Evolutionary conservation across 2,888 invertebrate species (phyloP), one percentile per base, ranked within the genome.

Genomic region (Lucinisca nassula): DNA sequence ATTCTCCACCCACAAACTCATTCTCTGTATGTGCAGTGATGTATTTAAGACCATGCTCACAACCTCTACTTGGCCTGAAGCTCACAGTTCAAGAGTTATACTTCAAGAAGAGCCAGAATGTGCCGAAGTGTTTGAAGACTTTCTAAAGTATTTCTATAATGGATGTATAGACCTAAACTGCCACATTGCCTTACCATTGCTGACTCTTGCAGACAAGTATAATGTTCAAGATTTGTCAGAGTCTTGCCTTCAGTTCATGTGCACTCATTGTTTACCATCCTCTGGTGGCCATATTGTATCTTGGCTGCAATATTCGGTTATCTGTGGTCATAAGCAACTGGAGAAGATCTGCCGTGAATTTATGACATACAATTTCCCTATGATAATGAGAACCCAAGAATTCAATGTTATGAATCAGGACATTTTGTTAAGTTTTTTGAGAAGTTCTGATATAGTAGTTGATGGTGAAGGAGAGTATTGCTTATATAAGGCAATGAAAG

Each of bases 31-130:
- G 81, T 98, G 98, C 92, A 99, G 99, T 96, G 99, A 99, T 97
- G 99, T 99, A 73, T 99, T 99, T 87, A 92, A 98, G 98, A 98
- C 98, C n/a, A 99, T 99, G 99, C 96, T 99, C 67, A 98, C 98
- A 98, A 98, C 98, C 95, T 98, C 98, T 0, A 98, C 98, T 95
- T 99, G 99, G 99, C 98, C 97, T 78, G 99, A 99, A 96, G 98
- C 98, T 95, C 97, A 98, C 82, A 98, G 98, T 96, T 98, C 98
- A 92, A 97, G 97, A 67, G 98, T 99, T 74, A 98, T 98, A 76
- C 97, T 99, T 21, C 98, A 98, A 94, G 99, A 99, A 96, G 98
- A 98, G 17, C 98, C 98, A 0, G 97, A 98, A 79, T 99, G 99
- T 95, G 97, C 98, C 32, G 97, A 97, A 51, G 98, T 98, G 72